Percentiles rank a stretch among this genome's conserved stretches.
Evolutionary conservation across 2,797 vertebrate genomes (phyloP).

Genomic region (Catharus ustulatus): DNA sequence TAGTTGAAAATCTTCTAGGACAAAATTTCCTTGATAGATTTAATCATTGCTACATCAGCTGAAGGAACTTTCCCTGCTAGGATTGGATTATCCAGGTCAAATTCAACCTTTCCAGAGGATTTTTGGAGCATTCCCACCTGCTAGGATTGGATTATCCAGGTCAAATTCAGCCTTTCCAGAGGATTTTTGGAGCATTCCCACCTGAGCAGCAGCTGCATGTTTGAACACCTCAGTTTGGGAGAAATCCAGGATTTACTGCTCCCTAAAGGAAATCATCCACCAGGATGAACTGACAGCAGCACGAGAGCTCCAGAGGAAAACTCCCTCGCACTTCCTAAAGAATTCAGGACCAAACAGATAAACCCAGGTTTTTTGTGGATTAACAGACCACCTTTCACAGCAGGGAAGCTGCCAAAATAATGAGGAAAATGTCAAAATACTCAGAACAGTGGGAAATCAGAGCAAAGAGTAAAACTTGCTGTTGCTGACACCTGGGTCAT

Average conservation of each 20-base stretch:
- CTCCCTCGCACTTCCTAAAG: not conserved
- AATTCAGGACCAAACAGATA: conserved; percentile 50
- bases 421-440: conserved; percentile 32
- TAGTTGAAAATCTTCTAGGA: not conserved
- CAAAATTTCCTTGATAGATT: not conserved
- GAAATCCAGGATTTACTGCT: not conserved
- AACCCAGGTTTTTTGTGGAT: conserved; percentile 23
- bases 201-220: not conserved
- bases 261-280: not conserved
- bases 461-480: not conserved
- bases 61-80: not conserved
- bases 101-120: not conserved
- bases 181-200: not conserved
- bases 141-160: too few species aligned
- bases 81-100: not conserved
- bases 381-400: conserved; percentile 32
- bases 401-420: conserved; percentile 36
- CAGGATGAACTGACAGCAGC: not conserved
- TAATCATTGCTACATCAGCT: not conserved
- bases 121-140: not conserved
- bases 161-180: too few species aligned
- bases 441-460: not conserved
- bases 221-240: not conserved
- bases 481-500: not conserved
- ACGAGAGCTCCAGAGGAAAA: not conserved